A percentile compares a stretch with the other conserved stretches of the same genome.
These are phyloP conservation scores for Drepana falcataria DNA, from an alignment of 2,888 invertebrate genomes.

Conservation along the genomic window DNA sequence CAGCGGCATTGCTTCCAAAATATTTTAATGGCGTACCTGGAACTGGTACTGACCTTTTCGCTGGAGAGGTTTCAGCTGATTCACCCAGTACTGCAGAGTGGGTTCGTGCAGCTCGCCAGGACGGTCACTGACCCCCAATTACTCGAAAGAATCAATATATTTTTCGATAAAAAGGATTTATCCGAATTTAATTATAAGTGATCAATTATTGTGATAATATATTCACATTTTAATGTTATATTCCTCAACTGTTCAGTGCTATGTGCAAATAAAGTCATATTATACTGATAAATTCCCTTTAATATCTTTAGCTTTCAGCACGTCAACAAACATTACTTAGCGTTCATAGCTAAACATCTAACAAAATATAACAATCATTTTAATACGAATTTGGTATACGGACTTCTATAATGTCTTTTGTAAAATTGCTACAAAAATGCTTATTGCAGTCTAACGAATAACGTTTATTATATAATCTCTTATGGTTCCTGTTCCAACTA, in stretches of 20 bases:
- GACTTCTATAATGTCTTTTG: conserved; percentile 62
- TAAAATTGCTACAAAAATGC: conserved; percentile 46
- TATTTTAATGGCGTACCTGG: conserved; percentile 90
- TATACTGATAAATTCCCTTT: conserved; percentile 41
- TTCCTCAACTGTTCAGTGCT: conserved; percentile 63
- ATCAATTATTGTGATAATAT: conserved; percentile 59
- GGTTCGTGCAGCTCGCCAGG: conserved; percentile 65
- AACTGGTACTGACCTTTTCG: conserved; percentile 83
- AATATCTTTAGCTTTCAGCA: conserved; percentile 43
- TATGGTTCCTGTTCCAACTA: conserved; percentile 10
- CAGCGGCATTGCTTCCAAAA: conserved; percentile 91
- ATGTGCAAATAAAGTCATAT: conserved; percentile 59
- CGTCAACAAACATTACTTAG: conserved; percentile 35
- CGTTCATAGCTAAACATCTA: conserved; percentile 11
- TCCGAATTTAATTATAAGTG: conserved; percentile 62
- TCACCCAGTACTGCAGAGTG: conserved; percentile 62
- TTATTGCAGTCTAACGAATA: conserved; percentile 45
- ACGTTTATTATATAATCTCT: conserved; percentile 14
- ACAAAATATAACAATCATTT: conserved; percentile 33
- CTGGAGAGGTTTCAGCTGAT: conserved; percentile 77
- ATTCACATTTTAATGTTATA: conserved; percentile 49
- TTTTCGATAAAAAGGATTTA: conserved; percentile 75
- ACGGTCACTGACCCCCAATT: conserved; percentile 69
- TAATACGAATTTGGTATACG: conserved; percentile 64
- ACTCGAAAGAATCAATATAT: conserved; percentile 73